A percentile compares a stretch with the other conserved stretches of the same genome.
phyloP scores from a whole-genome alignment of 2,797 vertebrate genomes.

The Pseudochirops cupreus region DNA sequence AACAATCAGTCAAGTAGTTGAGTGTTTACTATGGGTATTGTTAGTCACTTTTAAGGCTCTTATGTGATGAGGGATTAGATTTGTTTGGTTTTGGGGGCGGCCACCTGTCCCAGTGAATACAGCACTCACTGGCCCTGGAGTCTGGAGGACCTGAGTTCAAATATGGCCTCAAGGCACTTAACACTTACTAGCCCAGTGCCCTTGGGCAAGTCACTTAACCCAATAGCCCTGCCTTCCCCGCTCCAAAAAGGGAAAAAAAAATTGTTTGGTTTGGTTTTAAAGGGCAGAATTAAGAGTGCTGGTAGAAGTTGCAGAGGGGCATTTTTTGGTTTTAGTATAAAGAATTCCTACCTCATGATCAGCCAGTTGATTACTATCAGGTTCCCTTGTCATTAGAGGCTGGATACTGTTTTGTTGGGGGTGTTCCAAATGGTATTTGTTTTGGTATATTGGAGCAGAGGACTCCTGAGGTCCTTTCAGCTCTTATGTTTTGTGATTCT shows the following conservation, averaged over 20 bases:
- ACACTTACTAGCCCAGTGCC: too few species aligned
- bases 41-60: neutral
- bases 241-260: too few species aligned
- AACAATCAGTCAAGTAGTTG: constrained; percentile 11
- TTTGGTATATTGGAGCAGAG: neutral
- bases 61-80: neutral
- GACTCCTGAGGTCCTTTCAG: neutral
- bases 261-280: neutral
- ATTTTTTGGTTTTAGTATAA: neutral
- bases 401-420: neutral
- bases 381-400: neutral
- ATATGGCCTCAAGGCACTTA: too few species aligned
- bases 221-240: too few species aligned
- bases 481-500: neutral
- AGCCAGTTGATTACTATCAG: neutral
- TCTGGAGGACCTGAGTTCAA: too few species aligned
- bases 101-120: too few species aligned
- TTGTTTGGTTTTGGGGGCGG: neutral
- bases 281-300: neutral
- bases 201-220: too few species aligned
- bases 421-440: neutral
- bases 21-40: neutral
- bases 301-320: neutral
- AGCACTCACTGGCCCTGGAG: too few species aligned
- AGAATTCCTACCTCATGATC: neutral